A percentile compares a stretch with the other conserved stretches of the same genome.
These are phyloP conservation scores for Drosophila carrolli DNA, from an alignment of 1,140 invertebrate species.

Conservation along the genomic window DNA sequence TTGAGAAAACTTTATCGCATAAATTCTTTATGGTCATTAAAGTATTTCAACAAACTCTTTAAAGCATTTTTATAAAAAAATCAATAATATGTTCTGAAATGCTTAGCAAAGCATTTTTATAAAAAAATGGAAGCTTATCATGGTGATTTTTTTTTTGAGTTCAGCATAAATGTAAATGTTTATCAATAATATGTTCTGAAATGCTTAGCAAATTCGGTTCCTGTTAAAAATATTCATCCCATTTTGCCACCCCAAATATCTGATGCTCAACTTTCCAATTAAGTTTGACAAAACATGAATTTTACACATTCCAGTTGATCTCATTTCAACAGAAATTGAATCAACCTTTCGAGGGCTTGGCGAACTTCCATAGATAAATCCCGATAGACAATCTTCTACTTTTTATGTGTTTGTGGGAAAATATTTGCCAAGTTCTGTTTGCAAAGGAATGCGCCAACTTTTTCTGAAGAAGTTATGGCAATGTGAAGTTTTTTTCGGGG, in stretches of 20 bases:
- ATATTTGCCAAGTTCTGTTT: conserved; percentile 60
- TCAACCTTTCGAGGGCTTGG: conserved; percentile 20
- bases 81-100: too few relatives aligned
- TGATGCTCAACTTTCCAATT: conserved; percentile 46
- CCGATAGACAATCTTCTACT: conserved; percentile 29
- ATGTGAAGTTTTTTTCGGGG: conserved; percentile 36
- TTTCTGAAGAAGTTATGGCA: conserved; percentile 49
- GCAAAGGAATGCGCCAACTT: conserved; percentile 44
- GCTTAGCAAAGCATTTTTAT: background rate
- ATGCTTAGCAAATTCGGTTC: background rate
- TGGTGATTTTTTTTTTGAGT: background rate
- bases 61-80: background rate
- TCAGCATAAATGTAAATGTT: background rate
- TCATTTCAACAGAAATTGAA: conserved; percentile 41
- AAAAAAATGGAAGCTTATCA: too few relatives aligned
- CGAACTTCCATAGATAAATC: conserved; percentile 35
- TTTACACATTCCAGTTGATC: conserved; percentile 46
- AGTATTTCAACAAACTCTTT: background rate
- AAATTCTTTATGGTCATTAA: background rate
- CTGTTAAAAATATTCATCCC: conserved; percentile 5
- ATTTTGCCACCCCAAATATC: background rate
- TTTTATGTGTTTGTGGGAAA: conserved; percentile 32
- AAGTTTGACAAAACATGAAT: conserved; percentile 46
- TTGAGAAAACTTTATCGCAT: background rate
- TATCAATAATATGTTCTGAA: background rate